A percentile compares a stretch with the other conserved stretches of the same genome.
These are phyloP conservation scores for Caenorhabditis sp. DNA, from an alignment of 2,888 invertebrate species.

Conservation along the genomic window DNA sequence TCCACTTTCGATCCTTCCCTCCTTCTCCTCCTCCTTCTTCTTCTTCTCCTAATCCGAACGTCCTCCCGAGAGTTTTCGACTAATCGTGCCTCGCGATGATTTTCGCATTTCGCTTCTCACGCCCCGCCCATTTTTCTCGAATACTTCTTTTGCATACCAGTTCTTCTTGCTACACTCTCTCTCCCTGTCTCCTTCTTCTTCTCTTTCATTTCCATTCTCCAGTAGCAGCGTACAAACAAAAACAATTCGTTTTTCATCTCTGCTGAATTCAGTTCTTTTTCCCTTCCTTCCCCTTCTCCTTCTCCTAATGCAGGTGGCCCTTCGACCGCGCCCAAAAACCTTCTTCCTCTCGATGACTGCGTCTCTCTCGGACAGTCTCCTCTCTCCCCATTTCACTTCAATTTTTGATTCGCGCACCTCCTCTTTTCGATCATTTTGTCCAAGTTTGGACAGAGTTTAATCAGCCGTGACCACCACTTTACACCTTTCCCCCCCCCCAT, in stretches of 20 bases:
- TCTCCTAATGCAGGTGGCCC: constrained; percentile 6
- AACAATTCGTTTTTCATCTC: constrained; percentile 9
- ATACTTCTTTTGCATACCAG: constrained; percentile 33
- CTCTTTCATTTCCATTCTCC: no score
- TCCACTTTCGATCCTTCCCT: constrained; percentile 28
- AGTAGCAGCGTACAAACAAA: constrained; percentile 5
- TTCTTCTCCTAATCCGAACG: constrained; percentile 40
- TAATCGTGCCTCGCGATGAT: constrained; percentile 23
- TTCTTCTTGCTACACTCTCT: constrained; percentile 17
- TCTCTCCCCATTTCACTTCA: constrained; percentile 17
- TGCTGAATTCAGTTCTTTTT: constrained; percentile 16
- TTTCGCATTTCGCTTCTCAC: constrained; percentile 8
- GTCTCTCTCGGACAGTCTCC: constrained; percentile 20
- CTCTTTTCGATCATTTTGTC: constrained; percentile 15
- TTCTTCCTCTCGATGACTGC: constrained; percentile 13
- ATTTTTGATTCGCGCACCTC: constrained; percentile 49
- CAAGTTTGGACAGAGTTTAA: constrained; percentile 51
- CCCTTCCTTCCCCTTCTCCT: background rate
- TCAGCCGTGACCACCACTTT: constrained; percentile 51
- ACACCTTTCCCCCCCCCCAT: background rate
- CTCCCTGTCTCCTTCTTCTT: background rate
- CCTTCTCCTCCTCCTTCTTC: no score
- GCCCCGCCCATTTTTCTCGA: constrained; percentile 41
- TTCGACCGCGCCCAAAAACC: constrained; percentile 51
- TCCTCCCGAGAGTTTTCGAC: constrained; percentile 39